These are phyloP conservation scores for Regulus satrapa DNA, from an alignment of 2,113 vertebrate genomes.

Conservation along the genomic window DNA sequence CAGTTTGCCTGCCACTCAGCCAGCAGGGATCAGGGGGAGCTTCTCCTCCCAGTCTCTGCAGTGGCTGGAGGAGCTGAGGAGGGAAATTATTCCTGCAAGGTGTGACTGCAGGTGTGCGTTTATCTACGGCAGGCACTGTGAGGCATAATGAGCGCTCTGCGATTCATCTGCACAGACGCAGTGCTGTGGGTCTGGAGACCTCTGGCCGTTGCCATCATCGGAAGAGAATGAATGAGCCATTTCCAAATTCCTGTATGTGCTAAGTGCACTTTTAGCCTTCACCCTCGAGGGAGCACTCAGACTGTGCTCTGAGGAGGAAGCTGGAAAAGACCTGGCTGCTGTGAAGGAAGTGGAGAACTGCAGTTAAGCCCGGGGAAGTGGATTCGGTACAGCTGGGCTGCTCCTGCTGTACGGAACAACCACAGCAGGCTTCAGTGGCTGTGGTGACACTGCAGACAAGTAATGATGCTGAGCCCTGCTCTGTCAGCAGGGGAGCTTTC, in stretches of 20 bases:
- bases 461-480: not conserved
- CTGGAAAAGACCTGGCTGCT: not conserved
- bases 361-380: not conserved
- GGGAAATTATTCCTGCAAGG: not conserved
- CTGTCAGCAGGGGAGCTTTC: not conserved
- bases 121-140: not conserved
- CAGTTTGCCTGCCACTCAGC: not conserved
- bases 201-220: not conserved
- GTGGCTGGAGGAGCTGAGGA: not conserved
- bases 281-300: not conserved
- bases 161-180: too few species aligned
- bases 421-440: not conserved
- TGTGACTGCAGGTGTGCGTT: not conserved
- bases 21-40: not conserved
- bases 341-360: not conserved
- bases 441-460: not conserved
- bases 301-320: not conserved
- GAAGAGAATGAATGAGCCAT: not conserved
- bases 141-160: not conserved
- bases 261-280: not conserved
- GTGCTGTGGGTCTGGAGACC: not conserved
- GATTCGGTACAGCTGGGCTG: not conserved
- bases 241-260: not conserved
- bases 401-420: accelerated
- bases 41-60: not conserved